A percentile compares a stretch with the other conserved stretches of the same genome.
phyloP scores from a whole-genome alignment of 2,113 vertebrate species.

The Callipepla squamata region DNA sequence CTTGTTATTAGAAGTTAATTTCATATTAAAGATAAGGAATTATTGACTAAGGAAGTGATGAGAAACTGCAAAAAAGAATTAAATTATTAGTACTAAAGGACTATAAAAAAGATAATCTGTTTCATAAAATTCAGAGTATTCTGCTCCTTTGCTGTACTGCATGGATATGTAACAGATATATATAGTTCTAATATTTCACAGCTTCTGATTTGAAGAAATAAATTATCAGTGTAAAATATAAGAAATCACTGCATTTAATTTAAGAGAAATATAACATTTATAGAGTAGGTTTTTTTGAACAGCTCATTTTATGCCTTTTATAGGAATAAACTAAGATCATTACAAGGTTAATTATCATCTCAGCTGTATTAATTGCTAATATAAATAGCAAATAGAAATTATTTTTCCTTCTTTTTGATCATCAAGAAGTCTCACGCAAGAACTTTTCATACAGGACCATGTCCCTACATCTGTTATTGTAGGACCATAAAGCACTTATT shows the following conservation, averaged over 20 bases:
- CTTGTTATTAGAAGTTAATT: slow-evolving; percentile 10
- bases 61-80: slow-evolving; percentile 29
- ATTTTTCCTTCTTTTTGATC: slow-evolving; percentile 7
- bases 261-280: not conserved
- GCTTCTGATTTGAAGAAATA: not conserved
- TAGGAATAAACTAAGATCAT: not conserved
- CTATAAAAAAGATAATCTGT: not conserved
- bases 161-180: not conserved
- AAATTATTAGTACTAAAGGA: not conserved
- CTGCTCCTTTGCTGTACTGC: not conserved
- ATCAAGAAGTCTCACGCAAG: not conserved
- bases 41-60: slow-evolving; percentile 9
- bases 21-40: slow-evolving; percentile 43
- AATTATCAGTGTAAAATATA: not conserved
- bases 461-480: not conserved
- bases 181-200: not conserved
- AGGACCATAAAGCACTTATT: not conserved
- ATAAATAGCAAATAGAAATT: not conserved
- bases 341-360: slow-evolving; percentile 12
- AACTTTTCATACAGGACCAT: not conserved
- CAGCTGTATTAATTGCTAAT: slow-evolving; percentile 2
- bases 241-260: not conserved
- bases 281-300: not conserved
- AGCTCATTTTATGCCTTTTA: slow-evolving; percentile 1
- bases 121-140: not conserved